Conservation (phyloP, 2,113 vertebrate species). For the Dicerorhinus sumatrensis region DNA sequence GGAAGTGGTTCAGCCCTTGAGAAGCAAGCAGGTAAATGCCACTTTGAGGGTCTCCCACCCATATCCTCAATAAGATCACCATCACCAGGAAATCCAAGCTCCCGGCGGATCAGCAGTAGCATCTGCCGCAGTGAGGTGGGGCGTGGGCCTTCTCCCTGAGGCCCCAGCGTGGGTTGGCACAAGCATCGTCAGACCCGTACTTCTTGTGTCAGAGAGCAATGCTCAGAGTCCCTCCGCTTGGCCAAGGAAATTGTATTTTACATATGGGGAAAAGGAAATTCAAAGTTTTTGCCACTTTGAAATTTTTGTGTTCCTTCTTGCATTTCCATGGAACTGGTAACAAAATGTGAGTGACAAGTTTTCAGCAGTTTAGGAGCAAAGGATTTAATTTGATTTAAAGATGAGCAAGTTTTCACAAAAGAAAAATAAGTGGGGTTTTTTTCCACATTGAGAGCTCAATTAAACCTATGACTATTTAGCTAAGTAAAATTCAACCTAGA, state of each 20-base stretch:
- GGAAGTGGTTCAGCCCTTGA: conserved; percentile 94
- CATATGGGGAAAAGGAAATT: not conserved
- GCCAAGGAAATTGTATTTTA: not conserved
- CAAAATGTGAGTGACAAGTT: not conserved
- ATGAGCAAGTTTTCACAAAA: not conserved
- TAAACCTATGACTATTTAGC: not conserved
- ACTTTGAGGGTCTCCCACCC: not conserved
- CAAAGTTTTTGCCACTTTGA: not conserved
- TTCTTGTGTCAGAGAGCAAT: not conserved
- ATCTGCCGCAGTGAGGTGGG: rapidly evolving
- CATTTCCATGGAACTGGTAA: not conserved
- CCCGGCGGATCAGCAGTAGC: rapidly evolving
- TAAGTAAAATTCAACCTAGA: conserved; percentile 37
- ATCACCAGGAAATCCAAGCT: not conserved
- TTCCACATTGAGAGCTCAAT: not conserved
- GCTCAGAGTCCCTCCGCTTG: not conserved
- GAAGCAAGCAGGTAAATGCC: conserved; percentile 90
- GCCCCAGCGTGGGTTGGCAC: not conserved
- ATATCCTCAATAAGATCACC: not conserved
- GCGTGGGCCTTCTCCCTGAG: not conserved
- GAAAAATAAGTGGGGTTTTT: not conserved
- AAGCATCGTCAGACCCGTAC: not conserved
- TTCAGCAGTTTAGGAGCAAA: not conserved
- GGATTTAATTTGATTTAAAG: not conserved
- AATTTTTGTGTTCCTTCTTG: not conserved